phyloP scores from a whole-genome alignment of 1,140 invertebrate species.

The Hormaphis cornu region DNA sequence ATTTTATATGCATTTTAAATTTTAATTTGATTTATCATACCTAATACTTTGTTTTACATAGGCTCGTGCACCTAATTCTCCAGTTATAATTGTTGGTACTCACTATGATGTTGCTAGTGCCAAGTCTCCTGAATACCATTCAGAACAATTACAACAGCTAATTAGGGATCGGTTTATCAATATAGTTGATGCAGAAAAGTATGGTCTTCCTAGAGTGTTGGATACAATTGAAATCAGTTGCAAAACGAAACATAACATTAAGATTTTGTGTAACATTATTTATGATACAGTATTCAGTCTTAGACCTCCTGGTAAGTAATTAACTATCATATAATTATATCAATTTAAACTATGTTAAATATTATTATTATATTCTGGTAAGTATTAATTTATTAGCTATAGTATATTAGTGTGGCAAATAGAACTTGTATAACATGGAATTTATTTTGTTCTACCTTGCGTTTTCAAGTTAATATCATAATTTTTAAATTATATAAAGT shows the following conservation, averaged over 20 bases:
- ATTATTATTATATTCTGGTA: not conserved
- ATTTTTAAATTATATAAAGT: no score
- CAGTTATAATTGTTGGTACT: constrained; percentile 88
- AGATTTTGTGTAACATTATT: constrained; percentile 80
- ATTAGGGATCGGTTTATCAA: constrained; percentile 86
- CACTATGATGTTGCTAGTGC: constrained; percentile 84
- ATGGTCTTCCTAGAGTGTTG: constrained; percentile 84
- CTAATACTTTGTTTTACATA: constrained; percentile 40
- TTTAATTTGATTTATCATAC: not conserved
- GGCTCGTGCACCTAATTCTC: constrained; percentile 84
- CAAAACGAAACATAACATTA: constrained; percentile 84
- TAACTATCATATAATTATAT: not conserved
- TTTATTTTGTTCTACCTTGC: not conserved
- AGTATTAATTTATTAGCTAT: not conserved
- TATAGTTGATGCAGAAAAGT: constrained; percentile 89
- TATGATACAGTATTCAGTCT: constrained; percentile 90
- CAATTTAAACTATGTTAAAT: constrained; percentile 1
- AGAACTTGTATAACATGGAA: no score
- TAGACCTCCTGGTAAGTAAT: constrained; percentile 59
- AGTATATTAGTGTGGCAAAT: not conserved
- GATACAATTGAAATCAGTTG: constrained; percentile 87
- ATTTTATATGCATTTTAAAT: not conserved
- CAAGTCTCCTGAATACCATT: constrained; percentile 56
- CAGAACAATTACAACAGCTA: constrained; percentile 77
- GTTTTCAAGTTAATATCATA: no score